A percentile compares a stretch with the other conserved stretches of the same genome.
These are phyloP conservation scores for Chelidonichthys spinosus DNA, from an alignment of 2,797 vertebrate genomes.

Conservation along the genomic window DNA sequence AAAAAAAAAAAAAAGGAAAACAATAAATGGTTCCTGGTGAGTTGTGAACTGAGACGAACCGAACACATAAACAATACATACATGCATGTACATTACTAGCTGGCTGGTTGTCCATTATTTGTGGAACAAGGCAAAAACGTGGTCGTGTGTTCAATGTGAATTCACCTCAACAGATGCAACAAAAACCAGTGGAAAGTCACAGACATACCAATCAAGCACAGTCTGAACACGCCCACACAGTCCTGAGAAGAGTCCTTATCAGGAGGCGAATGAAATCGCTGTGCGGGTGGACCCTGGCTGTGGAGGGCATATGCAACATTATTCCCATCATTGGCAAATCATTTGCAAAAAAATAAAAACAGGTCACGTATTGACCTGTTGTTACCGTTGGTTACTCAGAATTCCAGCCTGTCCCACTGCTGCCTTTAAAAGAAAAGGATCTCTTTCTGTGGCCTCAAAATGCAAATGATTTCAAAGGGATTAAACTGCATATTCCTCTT, in stretches of 20 bases:
- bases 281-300: slow-evolving; percentile 41
- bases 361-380: slow-evolving; percentile 29
- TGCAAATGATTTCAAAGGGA: neutral
- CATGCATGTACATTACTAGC: neutral
- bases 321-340: slow-evolving; percentile 29
- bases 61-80: neutral
- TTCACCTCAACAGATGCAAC: slow-evolving; percentile 16
- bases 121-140: neutral
- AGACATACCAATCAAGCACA: slow-evolving; percentile 28
- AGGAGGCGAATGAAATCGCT: slow-evolving; percentile 23
- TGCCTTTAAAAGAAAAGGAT: slow-evolving; percentile 6
- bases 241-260: slow-evolving; percentile 23
- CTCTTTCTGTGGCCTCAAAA: slow-evolving; percentile 5
- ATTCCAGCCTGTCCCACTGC: slow-evolving; percentile 3
- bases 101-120: neutral
- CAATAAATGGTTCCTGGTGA: neutral
- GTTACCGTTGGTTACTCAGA: slow-evolving; percentile 9
- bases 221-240: slow-evolving; percentile 9
- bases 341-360: slow-evolving; percentile 8
- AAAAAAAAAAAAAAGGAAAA: neutral
- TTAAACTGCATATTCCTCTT: neutral
- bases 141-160: slow-evolving; percentile 1
- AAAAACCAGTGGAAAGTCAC: neutral
- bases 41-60: neutral
- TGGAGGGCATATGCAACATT: slow-evolving; percentile 25